Percentiles rank a stretch among this genome's conserved stretches.
phyloP scores from a whole-genome alignment of 2,888 invertebrate genomes.

The Eustalomyia histrio region DNA sequence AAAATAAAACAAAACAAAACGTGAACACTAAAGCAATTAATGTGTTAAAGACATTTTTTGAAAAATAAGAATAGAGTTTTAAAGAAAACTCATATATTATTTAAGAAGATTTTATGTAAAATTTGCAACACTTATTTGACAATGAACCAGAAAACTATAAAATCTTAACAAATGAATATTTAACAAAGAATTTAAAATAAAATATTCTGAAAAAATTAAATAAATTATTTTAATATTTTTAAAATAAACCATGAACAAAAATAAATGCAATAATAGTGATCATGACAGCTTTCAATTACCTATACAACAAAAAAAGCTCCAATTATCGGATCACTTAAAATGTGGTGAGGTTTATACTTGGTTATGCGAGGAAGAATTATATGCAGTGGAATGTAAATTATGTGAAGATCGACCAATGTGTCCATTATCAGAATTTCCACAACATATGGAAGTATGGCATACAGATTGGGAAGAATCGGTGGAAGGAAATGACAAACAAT shows the following conservation, averaged over 20 bases:
- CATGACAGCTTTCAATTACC: background rate
- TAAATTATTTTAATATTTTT: background rate
- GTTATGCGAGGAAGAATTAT: conserved; percentile 73
- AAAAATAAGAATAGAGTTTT: conserved; percentile 6
- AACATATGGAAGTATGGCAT: conserved; percentile 75
- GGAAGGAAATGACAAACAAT: conserved; percentile 7
- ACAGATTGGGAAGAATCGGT: conserved; percentile 68
- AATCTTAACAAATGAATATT: conserved; percentile 12
- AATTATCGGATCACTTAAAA: conserved; percentile 66
- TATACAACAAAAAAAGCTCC: background rate
- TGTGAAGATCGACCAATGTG: conserved; percentile 74
- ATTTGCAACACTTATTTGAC: background rate
- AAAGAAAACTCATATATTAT: background rate
- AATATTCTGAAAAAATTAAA: background rate
- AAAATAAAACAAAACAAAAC: background rate
- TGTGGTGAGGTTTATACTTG: conserved; percentile 74
- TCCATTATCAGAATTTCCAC: conserved; percentile 72
- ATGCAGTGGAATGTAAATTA: conserved; percentile 73
- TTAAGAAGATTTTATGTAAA: background rate
- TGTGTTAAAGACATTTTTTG: background rate
- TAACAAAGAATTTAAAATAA: background rate
- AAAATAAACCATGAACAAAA: background rate
- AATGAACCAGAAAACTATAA: conserved; percentile 41
- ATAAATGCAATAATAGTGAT: background rate
- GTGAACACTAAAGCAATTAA: background rate